Conservation (phyloP, 2,888 invertebrate genomes). For the Taphrorychus bicolor region DNA sequence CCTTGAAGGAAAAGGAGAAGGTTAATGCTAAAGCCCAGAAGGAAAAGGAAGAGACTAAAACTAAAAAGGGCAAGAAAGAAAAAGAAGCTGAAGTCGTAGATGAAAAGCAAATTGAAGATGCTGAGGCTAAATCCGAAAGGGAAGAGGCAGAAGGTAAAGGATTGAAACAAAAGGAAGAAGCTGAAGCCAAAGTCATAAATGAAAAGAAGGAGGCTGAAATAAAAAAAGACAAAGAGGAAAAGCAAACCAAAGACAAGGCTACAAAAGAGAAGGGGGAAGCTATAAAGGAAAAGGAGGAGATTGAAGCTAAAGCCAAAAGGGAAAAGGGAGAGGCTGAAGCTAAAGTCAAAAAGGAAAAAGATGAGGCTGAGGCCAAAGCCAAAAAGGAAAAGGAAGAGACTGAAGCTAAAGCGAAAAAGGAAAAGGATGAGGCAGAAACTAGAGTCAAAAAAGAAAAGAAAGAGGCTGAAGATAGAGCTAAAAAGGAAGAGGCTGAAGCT, state of each 20-base stretch:
- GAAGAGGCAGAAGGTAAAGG: slow-evolving; percentile 39
- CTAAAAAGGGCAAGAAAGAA: slow-evolving; percentile 39
- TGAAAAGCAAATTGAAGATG: slow-evolving; percentile 35
- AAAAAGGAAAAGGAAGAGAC: too few species aligned
- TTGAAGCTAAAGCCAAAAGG: slow-evolving; percentile 42
- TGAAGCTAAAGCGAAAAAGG: slow-evolving; percentile 44
- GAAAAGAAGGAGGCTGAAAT: slow-evolving; percentile 39
- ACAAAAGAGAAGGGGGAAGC: slow-evolving; percentile 37
- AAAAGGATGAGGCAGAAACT: slow-evolving; percentile 33
- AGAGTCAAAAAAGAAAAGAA: slow-evolving; percentile 32
- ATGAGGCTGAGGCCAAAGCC: slow-evolving; percentile 33
- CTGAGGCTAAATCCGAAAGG: slow-evolving; percentile 34
- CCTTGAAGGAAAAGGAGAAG: slow-evolving; percentile 41
- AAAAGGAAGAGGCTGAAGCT: slow-evolving; percentile 30
- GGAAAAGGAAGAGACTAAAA: slow-evolving; percentile 38
- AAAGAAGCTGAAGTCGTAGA: slow-evolving; percentile 23
- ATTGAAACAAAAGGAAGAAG: slow-evolving; percentile 38
- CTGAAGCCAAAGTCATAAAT: slow-evolving; percentile 39
- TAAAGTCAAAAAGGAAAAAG: slow-evolving; percentile 48
- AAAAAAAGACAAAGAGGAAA: slow-evolving; percentile 33
- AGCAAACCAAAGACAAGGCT: slow-evolving; percentile 32
- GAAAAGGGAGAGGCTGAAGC: slow-evolving; percentile 52
- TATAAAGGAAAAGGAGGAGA: slow-evolving; percentile 45
- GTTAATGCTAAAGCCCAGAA: slow-evolving; percentile 47
- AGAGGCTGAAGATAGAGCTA: slow-evolving; percentile 22